These are phyloP conservation scores for human (Homo sapiens) DNA, from an alignment of 2,113 vertebrate species.

Conservation along the genomic window DNA sequence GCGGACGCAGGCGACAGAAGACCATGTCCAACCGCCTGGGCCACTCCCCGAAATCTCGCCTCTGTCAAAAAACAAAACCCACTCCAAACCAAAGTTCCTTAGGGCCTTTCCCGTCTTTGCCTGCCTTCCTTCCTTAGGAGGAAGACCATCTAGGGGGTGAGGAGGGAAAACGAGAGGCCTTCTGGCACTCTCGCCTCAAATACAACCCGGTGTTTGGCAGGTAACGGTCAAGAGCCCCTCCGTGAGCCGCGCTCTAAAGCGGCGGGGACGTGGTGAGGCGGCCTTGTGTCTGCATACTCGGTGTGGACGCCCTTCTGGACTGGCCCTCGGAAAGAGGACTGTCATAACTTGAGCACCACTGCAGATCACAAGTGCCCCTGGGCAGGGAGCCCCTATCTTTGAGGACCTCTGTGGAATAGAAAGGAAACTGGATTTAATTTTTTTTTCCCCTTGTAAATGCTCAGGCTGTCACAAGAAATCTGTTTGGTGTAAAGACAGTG, in stretches of 20 bases:
- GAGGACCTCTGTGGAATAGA: background rate
- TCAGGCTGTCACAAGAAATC: background rate
- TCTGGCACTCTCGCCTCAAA: background rate
- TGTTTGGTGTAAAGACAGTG: background rate
- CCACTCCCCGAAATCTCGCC: background rate
- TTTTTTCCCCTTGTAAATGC: background rate
- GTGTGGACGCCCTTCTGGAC: background rate
- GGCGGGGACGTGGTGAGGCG: background rate
- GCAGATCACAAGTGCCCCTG: background rate
- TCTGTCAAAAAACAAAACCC: conserved; percentile 30
- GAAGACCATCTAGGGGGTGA: background rate
- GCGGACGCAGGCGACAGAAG: background rate
- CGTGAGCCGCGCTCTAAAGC: background rate
- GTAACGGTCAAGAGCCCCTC: background rate
- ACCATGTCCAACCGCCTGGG: background rate
- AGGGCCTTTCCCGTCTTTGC: background rate
- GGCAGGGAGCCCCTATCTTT: background rate
- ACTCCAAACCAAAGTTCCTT: background rate
- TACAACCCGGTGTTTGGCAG: background rate
- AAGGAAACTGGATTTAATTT: background rate
- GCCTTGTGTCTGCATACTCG: accelerated
- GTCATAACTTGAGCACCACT: background rate
- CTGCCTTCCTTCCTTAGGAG: background rate
- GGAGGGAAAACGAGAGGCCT: background rate
- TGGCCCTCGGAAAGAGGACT: background rate